phyloP scores from a whole-genome alignment of 2,888 invertebrate species.

The Sthenelais limicola region DNA sequence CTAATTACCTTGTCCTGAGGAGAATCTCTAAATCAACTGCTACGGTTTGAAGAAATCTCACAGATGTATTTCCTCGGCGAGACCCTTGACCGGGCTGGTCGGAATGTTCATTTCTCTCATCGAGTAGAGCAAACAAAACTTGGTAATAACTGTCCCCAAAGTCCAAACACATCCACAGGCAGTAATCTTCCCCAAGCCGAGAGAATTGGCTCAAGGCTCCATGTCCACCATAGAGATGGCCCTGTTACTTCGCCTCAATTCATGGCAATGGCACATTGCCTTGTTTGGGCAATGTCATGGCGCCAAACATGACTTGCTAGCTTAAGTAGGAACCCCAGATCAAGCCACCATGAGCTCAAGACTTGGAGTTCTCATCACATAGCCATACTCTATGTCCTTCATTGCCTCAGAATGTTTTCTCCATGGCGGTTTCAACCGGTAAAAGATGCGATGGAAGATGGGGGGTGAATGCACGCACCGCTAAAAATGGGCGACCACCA shows the following conservation, averaged over 20 bases:
- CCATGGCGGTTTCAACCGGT: too few species aligned
- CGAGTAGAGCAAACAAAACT: slow-evolving; percentile 16
- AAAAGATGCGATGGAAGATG: too few species aligned
- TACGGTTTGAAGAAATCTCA: slow-evolving; percentile 27
- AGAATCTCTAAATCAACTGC: slow-evolving; percentile 21
- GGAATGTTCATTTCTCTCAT: slow-evolving; percentile 13
- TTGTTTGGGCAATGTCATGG: slow-evolving; percentile 9
- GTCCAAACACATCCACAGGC: slow-evolving; percentile 22
- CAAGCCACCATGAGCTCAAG: too few species aligned
- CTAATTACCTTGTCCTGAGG: slow-evolving; percentile 36
- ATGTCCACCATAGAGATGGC: slow-evolving; percentile 24
- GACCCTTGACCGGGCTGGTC: slow-evolving; percentile 9
- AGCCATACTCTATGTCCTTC: too few species aligned
- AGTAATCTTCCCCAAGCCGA: slow-evolving; percentile 6
- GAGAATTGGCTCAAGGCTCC: slow-evolving; percentile 1
- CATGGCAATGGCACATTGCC: slow-evolving; percentile 19
- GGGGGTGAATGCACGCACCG: too few species aligned
- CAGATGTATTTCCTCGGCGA: slow-evolving; percentile 13
- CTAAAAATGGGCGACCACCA: too few species aligned
- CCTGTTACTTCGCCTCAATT: neutral
- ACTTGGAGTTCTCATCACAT: too few species aligned
- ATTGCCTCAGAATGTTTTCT: too few species aligned
- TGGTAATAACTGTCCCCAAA: slow-evolving; percentile 3
- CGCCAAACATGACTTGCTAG: too few species aligned
- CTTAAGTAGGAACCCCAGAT: too few species aligned